These are phyloP conservation scores for Notolepis coatsorum DNA, from an alignment of 2,797 vertebrate genomes.

Conservation along the genomic window DNA sequence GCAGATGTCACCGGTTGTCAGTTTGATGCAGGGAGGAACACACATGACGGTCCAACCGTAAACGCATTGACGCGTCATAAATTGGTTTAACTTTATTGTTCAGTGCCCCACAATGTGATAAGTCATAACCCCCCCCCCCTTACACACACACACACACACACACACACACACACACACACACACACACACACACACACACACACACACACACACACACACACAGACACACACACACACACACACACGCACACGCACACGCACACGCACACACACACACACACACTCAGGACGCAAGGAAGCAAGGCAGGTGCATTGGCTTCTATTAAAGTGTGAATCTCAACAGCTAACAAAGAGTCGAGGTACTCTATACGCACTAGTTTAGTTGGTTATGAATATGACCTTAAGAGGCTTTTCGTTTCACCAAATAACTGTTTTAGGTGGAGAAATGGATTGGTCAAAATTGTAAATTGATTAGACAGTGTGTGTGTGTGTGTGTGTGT, in stretches of 20 bases:
- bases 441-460: no score
- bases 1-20: conserved; percentile 72
- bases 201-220: conserved; percentile 13
- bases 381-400: conserved; percentile 30
- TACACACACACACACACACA: conserved; percentile 18
- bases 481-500: background rate
- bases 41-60: conserved; percentile 65
- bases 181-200: conserved; percentile 7
- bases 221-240: conserved; percentile 25
- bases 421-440: no score
- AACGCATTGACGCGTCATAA: conserved; percentile 77
- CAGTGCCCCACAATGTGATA: conserved; percentile 78
- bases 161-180: background rate
- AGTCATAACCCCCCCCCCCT: conserved; percentile 68
- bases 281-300: background rate
- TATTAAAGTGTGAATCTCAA: no score
- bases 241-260: no score
- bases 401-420: conserved; percentile 66
- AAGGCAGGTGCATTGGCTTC: no score
- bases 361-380: no score
- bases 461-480: conserved; percentile 49
- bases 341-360: no score
- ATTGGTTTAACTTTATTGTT: conserved; percentile 83
- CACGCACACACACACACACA: background rate
- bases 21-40: conserved; percentile 59